These are phyloP conservation scores for Coronaproctus castanopsis DNA, from an alignment of 2,888 invertebrate species.

Conservation along the genomic window DNA sequence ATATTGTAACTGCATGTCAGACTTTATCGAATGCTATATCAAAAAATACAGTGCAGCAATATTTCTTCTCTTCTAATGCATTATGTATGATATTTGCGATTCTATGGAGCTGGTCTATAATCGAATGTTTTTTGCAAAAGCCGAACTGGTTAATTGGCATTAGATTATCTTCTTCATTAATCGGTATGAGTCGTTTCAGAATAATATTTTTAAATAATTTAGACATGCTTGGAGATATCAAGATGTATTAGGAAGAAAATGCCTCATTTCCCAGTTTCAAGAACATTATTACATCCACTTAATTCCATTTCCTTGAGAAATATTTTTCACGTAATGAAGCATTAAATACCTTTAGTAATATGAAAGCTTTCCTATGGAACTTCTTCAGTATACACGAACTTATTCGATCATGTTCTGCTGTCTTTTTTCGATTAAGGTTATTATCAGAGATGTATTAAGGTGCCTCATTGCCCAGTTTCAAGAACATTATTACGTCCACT, in stretches of 20 bases:
- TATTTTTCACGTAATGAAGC: not conserved
- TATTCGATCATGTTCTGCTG: not conserved
- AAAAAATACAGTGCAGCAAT: not conserved
- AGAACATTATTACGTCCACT: not conserved
- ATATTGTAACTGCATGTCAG: not conserved
- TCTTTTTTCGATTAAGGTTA: too few relatives aligned
- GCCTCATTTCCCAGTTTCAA: not conserved
- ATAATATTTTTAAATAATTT: not conserved
- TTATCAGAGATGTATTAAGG: too few relatives aligned
- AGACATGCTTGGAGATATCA: not conserved
- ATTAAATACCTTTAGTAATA: not conserved
- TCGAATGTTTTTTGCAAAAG: not conserved
- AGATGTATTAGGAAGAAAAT: not conserved
- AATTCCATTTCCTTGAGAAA: not conserved
- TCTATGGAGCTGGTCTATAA: not conserved
- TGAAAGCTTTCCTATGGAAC: not conserved
- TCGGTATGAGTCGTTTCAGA: not conserved
- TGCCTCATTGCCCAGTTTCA: not conserved
- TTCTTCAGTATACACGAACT: not conserved
- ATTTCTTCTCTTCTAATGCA: not conserved
- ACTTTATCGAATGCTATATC: not conserved
- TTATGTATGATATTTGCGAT: not conserved
- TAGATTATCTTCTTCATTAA: not conserved
- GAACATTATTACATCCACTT: not conserved
- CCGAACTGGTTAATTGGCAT: too few relatives aligned